Conservation (phyloP, 2,888 invertebrate genomes). For the Neocrepidodera transversa region DNA sequence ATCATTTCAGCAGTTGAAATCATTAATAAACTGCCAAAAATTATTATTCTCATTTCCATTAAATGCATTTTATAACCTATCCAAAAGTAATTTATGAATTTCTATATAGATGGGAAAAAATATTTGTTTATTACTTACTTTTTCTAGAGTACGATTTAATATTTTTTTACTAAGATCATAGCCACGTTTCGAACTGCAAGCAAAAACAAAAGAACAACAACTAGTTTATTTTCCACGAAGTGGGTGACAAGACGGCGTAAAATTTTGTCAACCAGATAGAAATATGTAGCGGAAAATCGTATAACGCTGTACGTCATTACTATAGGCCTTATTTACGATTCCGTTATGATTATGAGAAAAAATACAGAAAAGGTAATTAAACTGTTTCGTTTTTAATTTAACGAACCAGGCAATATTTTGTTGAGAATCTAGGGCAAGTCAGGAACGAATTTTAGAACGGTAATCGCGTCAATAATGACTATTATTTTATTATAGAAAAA, state of each 20-base stretch:
- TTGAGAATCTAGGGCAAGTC: no score
- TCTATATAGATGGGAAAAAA: no score
- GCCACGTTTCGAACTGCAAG: not conserved
- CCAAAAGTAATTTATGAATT: no score
- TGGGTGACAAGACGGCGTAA: slow-evolving; percentile 34
- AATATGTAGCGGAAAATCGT: slow-evolving; percentile 40
- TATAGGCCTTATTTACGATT: slow-evolving; percentile 15
- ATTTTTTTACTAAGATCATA: not conserved
- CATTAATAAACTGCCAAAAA: not conserved
- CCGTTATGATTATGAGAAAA: slow-evolving; percentile 28
- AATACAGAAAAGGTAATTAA: slow-evolving; percentile 3
- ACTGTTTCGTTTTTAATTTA: not conserved
- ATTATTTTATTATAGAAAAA: no score
- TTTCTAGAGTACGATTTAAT: not conserved
- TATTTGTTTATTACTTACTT: slow-evolving; percentile 5
- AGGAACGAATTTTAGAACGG: no score
- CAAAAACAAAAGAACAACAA: slow-evolving; percentile 14
- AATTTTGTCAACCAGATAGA: slow-evolving; percentile 36
- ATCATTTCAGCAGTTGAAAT: slow-evolving; percentile 11
- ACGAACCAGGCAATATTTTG: no score
- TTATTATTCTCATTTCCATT: not conserved
- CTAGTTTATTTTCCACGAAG: slow-evolving; percentile 12
- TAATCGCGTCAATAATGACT: no score
- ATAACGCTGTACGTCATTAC: slow-evolving; percentile 37
- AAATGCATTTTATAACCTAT: not conserved